Percentiles rank a stretch among this genome's conserved stretches.
Evolutionary conservation across 2,888 invertebrate genomes (phyloP).

Genomic region (Polylopha cassiicola): DNA sequence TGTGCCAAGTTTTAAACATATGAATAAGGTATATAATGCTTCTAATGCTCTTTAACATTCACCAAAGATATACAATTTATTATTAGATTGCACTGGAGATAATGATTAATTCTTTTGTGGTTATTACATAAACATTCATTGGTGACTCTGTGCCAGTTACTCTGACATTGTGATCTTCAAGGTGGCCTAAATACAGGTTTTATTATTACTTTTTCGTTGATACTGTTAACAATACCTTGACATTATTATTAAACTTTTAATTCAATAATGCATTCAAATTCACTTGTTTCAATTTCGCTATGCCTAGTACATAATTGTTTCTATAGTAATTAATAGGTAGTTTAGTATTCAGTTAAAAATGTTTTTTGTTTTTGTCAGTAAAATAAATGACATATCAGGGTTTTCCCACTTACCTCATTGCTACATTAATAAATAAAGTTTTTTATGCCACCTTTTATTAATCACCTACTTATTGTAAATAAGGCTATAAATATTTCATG

Average conservation of each 20-base stretch:
- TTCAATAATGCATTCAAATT: too few relatives aligned
- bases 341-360: too few relatives aligned
- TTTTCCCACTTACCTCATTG: too few relatives aligned
- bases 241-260: slow-evolving; percentile 16
- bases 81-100: neutral
- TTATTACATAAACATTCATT: slow-evolving; percentile 21
- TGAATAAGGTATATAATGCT: slow-evolving; percentile 12
- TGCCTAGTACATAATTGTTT: too few relatives aligned
- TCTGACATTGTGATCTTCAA: slow-evolving; percentile 35
- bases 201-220: slow-evolving; percentile 25
- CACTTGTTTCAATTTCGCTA: too few relatives aligned
- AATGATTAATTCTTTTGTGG: slow-evolving; percentile 2
- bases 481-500: neutral
- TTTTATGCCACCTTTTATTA: too few relatives aligned
- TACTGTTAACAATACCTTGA: slow-evolving; percentile 15
- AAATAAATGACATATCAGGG: too few relatives aligned
- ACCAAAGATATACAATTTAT: slow-evolving; percentile 14
- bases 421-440: too few relatives aligned
- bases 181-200: slow-evolving; percentile 36
- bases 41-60: slow-evolving; percentile 1
- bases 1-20: slow-evolving; percentile 33
- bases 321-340: too few relatives aligned
- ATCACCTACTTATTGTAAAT: slow-evolving; percentile 2
- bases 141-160: slow-evolving; percentile 35
- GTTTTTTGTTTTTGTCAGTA: too few relatives aligned